Evolutionary conservation across 2,113 vertebrate species (phyloP).

Genomic region (Hypomesus transpacificus): DNA sequence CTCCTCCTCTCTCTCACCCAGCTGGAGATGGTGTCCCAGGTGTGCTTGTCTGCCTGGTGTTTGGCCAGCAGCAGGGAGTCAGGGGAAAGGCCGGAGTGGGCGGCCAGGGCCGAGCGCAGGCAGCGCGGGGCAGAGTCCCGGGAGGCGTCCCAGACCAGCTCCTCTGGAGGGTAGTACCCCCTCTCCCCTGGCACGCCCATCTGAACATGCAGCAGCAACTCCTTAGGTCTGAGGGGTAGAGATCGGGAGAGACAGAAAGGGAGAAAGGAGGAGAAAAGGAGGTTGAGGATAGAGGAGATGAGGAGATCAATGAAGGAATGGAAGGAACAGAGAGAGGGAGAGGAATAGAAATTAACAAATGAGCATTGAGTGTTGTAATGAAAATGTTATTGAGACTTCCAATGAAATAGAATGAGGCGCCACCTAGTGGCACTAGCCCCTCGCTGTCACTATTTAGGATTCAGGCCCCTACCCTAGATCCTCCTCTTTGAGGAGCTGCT

Average conservation of each 20-base stretch:
- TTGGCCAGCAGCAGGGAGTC: constrained; percentile 90
- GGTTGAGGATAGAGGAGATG: background rate
- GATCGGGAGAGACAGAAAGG: background rate
- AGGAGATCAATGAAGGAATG: no score
- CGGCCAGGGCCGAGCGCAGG: constrained; percentile 78
- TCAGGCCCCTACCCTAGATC: constrained; percentile 75
- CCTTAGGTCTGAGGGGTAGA: constrained; percentile 69
- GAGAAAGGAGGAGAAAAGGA: background rate
- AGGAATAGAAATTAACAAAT: background rate
- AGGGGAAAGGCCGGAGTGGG: constrained; percentile 74
- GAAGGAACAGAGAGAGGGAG: background rate
- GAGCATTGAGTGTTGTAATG: background rate
- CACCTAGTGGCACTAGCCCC: no score
- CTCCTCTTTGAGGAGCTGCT: constrained; percentile 81
- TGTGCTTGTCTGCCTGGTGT: constrained; percentile 82
- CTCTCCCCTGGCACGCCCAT: constrained; percentile 81
- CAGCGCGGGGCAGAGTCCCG: constrained; percentile 72
- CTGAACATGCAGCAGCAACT: constrained; percentile 80
- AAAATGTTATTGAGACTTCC: background rate
- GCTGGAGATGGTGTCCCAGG: constrained; percentile 85
- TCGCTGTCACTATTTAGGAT: no score
- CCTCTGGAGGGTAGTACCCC: constrained; percentile 69
- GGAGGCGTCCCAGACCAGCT: constrained; percentile 84
- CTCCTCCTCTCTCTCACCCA: constrained; percentile 73
- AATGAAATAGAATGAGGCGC: no score